Conservation (phyloP, 2,113 vertebrate species). For the Percopsis transmontana region DNA sequence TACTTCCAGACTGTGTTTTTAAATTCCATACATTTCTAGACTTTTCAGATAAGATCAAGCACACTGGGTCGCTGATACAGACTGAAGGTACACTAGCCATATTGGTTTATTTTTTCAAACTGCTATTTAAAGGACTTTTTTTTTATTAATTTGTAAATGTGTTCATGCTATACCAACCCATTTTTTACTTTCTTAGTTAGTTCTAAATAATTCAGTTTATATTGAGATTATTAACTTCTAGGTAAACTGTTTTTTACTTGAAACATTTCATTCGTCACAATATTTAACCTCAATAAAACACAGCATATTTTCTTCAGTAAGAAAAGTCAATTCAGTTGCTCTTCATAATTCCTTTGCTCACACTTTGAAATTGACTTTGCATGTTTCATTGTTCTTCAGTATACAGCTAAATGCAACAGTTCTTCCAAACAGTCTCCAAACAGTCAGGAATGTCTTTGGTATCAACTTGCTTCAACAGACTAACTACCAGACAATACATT, state of each 20-base stretch:
- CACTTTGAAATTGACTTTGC: slow-evolving; percentile 18
- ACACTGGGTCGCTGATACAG: too few species aligned
- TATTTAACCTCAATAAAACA: neutral
- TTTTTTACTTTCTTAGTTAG: too few species aligned
- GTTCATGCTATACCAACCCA: too few species aligned
- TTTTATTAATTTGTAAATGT: too few species aligned
- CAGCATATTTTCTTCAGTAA: neutral
- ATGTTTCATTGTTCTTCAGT: neutral
- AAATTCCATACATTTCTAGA: too few species aligned
- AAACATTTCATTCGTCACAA: neutral
- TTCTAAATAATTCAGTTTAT: neutral
- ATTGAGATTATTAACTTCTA: neutral
- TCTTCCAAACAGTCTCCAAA: neutral
- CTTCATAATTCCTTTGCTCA: neutral
- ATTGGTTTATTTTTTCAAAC: neutral
- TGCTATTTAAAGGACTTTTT: neutral
- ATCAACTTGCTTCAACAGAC: slow-evolving; percentile 15
- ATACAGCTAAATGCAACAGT: neutral
- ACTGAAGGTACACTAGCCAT: too few species aligned
- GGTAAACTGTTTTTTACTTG: neutral
- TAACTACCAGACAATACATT: slow-evolving; percentile 13
- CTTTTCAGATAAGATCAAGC: too few species aligned
- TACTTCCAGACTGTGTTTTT: too few species aligned
- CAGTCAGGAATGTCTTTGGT: slow-evolving; percentile 35
- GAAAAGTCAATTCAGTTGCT: neutral